Evolutionary conservation across 2,113 vertebrate species (phyloP).

Genomic region (Geococcyx californianus): DNA sequence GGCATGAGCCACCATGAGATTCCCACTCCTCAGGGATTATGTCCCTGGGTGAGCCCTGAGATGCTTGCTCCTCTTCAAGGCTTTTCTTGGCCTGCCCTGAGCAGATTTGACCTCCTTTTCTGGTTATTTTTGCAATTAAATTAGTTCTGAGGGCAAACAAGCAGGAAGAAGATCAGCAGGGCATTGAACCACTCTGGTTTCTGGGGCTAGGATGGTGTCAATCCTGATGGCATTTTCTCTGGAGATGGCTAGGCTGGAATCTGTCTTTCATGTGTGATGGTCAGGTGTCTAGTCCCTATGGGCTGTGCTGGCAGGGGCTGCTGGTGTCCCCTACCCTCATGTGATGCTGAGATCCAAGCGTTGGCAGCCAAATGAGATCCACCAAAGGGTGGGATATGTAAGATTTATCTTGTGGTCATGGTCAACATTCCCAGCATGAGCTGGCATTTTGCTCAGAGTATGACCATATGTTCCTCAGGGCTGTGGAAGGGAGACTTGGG

Average conservation of each 20-base stretch:
- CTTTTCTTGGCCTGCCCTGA: neutral
- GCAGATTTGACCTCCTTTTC: neutral
- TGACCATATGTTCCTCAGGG: neutral
- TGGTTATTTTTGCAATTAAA: neutral
- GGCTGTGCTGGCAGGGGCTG: neutral
- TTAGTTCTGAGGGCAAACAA: neutral
- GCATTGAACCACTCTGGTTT: neutral
- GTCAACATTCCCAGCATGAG: neutral
- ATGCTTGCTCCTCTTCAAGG: neutral
- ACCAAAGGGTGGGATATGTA: neutral
- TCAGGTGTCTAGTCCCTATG: neutral
- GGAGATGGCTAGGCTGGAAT: neutral
- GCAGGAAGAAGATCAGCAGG: neutral
- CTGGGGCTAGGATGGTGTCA: neutral
- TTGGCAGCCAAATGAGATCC: neutral
- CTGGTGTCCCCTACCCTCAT: neutral
- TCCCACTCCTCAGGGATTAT: neutral
- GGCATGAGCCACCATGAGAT: neutral
- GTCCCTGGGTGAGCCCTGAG: neutral
- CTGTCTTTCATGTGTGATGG: rapidly evolving
- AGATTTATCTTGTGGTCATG: neutral
- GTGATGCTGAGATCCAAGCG: neutral
- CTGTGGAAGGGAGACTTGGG: neutral
- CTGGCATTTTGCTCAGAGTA: rapidly evolving
- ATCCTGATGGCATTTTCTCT: neutral